Base-by-base conservation (phyloP, 2,888 invertebrate species). In the Automeris io region DNA sequence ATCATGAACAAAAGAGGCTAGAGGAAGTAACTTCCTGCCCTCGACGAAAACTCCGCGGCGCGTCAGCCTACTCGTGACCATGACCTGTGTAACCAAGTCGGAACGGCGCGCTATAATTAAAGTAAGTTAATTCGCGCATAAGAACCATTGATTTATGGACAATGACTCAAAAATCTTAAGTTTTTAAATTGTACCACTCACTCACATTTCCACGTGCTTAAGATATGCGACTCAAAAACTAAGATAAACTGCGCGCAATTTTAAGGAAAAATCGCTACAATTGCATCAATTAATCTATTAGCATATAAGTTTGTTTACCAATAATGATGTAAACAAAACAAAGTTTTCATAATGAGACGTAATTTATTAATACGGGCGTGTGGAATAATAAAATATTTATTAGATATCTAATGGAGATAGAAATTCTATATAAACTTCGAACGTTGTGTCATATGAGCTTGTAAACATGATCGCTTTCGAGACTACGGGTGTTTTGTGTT, bases 251-350 rank as follows among this genome's bases (percentile, higher is more conserved):
- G 41, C 47, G 47, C 34, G 29, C 29, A 25, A 41, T 41, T 43
- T 41, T 22, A 29, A 35, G 12, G 6, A 26, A 35, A 42, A 35
- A 42, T 35, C 36, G 37, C 21, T 41, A 37, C 35, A 43, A 13
- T 31, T 43, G 39, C 37, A 43, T 43, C 33, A 24, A 39, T 34
- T 39, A 29, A n/a, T n/a, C n/a, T n/a, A n/a, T n/a, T n/a, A 29
- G 5, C 16, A 16, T 29, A 29, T 16, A 16, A 4, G 13, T 16
- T 3, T 16, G 8, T 29, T 16, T 29, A 16, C 8, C 5, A 29
- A 29, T 16, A 16, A 8, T 29, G 29, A 29, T 16, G 13, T n/a
- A 29, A 29, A n/a, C n/a, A n/a, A 8, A n/a, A 16, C 16, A 16
- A 16, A 29, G 16, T 8, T 29, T 29, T 29, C 16, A 16, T 29